Conservation (phyloP, 2,888 invertebrate genomes). For the Lepidochitona cinerea region DNA sequence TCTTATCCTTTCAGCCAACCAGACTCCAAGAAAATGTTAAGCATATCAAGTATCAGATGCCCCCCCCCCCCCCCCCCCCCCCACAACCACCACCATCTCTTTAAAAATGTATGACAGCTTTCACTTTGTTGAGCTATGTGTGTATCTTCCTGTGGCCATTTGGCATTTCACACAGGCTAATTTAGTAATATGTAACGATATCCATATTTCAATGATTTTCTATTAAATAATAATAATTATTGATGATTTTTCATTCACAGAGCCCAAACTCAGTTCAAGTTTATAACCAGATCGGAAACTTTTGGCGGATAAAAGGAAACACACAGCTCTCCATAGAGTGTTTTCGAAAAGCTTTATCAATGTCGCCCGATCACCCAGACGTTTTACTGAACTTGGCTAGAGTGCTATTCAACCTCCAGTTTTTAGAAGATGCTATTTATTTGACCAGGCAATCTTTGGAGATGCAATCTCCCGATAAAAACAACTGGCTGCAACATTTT, state of each 20-base stretch:
- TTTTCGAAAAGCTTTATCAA: slow-evolving; percentile 84
- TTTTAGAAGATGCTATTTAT: slow-evolving; percentile 91
- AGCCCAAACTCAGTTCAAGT: slow-evolving; percentile 81
- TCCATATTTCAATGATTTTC: too few relatives aligned
- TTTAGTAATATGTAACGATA: too few relatives aligned
- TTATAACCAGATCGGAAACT: slow-evolving; percentile 93
- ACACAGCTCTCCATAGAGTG: slow-evolving; percentile 90
- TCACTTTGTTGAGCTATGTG: too few relatives aligned
- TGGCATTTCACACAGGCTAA: too few relatives aligned
- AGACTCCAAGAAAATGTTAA: too few relatives aligned
- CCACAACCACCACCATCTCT: too few relatives aligned
- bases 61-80: too few relatives aligned
- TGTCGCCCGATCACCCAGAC: slow-evolving; percentile 90
- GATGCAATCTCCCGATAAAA: slow-evolving; percentile 86
- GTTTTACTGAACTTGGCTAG: slow-evolving; percentile 87
- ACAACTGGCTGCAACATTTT: slow-evolving; percentile 93
- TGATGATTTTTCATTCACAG: slow-evolving; percentile 51
- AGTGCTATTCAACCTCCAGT: slow-evolving; percentile 87
- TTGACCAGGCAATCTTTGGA: slow-evolving; percentile 87
- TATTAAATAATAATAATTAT: too few relatives aligned
- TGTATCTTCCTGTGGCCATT: too few relatives aligned
- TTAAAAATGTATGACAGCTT: too few relatives aligned
- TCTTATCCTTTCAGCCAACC: too few relatives aligned
- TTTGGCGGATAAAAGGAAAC: slow-evolving; percentile 91
- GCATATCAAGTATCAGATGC: too few relatives aligned